Base-by-base conservation (phyloP, 2,888 invertebrate species). In the Mimachlamys varia region DNA sequence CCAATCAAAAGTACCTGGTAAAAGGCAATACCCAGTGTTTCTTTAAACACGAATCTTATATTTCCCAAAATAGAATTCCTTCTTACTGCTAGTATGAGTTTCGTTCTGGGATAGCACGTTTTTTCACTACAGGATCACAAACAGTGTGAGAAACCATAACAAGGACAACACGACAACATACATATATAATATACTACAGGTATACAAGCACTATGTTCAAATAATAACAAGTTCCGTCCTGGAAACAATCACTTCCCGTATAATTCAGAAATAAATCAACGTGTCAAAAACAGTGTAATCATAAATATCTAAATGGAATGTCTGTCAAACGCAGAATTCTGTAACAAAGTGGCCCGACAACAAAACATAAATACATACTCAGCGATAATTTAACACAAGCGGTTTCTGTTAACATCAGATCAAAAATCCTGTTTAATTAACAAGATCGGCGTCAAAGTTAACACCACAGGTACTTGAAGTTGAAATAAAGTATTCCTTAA, bases 231-330 rank as follows among this genome's bases (percentile, higher is more conserved):
- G 76, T 76, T 76, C 33, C 62, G 17, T 62, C 22, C 33, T 76
- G 76, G 76, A 76, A 76, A 76, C 76, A 76, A 76, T 5, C 44
- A 44, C 44, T 44, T 76, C 76, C 76, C 76, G 76, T 76, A 76
- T 76, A 76, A 76, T 58, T 58, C 58, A 58, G 33, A 33, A 33
- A 76, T 27, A 76, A 76, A 27, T 76, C 76, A 76, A 76, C 76
- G 33, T 76, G 76, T 76, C 76, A 76, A 76, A 76, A 76, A 76
- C 76, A 76, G 7, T 3, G 44, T 44, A 44, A 53, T 76, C 76
- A 76, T 76, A 76, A 76, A 76, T 62, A 76, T 76, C 76, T 76
- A 76, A 62, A 76, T 76, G 76, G 76, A 76, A 76, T 76, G 76
- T 76, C 76, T 76, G 76, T 27, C 76, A 76, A n/a, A 76, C 33